Conservation (phyloP, 2,113 vertebrate species). For the Australoheros scitulus region DNA sequence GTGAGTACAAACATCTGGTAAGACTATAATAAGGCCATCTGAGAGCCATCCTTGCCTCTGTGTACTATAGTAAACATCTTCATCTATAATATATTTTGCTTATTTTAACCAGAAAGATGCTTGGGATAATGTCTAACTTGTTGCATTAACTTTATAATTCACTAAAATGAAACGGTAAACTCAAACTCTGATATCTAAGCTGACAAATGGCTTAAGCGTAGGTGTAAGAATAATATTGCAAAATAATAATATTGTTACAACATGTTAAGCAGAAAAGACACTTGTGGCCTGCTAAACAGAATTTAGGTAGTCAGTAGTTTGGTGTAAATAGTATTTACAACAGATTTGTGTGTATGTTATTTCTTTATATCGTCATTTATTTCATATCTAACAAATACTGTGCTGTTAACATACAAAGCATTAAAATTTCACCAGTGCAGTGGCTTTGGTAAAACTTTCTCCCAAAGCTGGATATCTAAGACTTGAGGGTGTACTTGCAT, state of each 20-base stretch:
- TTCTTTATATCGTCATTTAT: background rate
- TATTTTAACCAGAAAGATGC: background rate
- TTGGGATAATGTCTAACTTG: background rate
- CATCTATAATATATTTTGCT: background rate
- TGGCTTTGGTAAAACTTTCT: constrained; percentile 46
- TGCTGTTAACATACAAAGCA: background rate
- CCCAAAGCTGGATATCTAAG: constrained; percentile 51
- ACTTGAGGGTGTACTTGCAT: constrained; percentile 65
- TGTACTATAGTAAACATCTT: background rate
- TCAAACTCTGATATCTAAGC: background rate
- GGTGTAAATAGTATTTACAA: background rate
- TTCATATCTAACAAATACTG: background rate
- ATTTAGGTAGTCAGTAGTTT: background rate
- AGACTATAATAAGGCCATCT: background rate
- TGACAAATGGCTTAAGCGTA: background rate
- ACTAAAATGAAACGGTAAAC: background rate
- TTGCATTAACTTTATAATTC: background rate
- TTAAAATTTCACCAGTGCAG: constrained; percentile 20
- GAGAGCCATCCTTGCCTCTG: background rate
- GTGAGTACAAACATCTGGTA: background rate
- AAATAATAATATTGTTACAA: background rate
- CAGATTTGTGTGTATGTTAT: background rate
- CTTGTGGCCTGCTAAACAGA: background rate
- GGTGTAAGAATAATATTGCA: background rate
- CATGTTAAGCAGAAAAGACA: background rate